Percentiles rank a stretch among this genome's conserved stretches.
Evolutionary conservation across 2,888 invertebrate genomes (phyloP).

Genomic region (Erannis defoliaria): DNA sequence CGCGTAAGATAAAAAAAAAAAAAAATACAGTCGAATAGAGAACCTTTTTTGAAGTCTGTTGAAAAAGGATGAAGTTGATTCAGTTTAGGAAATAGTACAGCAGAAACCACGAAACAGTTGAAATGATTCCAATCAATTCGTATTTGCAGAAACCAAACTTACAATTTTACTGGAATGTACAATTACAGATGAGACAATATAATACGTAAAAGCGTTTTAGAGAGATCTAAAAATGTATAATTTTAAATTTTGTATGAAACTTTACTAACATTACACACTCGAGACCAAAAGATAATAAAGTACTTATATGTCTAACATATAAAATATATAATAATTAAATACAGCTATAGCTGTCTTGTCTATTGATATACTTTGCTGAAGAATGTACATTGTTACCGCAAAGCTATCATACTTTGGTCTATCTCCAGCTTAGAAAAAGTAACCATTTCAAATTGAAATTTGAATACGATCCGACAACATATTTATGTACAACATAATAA

Average conservation of each 20-base stretch:
- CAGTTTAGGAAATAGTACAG: neutral
- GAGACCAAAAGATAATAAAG: conserved; percentile 50
- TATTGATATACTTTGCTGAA: conserved; percentile 75
- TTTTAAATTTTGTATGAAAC: conserved; percentile 25
- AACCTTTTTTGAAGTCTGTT: no score
- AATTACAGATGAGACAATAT: conserved; percentile 77
- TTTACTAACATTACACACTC: conserved; percentile 49
- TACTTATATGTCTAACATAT: conserved; percentile 59
- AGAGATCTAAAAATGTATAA: conserved; percentile 68
- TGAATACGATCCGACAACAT: conserved; percentile 49
- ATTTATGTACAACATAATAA: conserved; percentile 50
- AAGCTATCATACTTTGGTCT: conserved; percentile 88
- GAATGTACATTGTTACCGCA: conserved; percentile 73
- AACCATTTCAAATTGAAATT: conserved; percentile 41
- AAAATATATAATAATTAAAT: conserved; percentile 62
- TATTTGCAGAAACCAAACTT: conserved; percentile 53
- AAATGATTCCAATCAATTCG: conserved; percentile 2
- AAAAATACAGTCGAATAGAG: no score
- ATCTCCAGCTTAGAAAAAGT: conserved; percentile 87
- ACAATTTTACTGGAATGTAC: conserved; percentile 80
- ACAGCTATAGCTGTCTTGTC: conserved; percentile 73
- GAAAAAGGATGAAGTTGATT: no score
- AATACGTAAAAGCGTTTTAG: conserved; percentile 63
- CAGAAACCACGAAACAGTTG: neutral
- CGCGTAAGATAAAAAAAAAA: no score